Conservation (phyloP, 2,797 vertebrate species). For the Characodon lateralis region DNA sequence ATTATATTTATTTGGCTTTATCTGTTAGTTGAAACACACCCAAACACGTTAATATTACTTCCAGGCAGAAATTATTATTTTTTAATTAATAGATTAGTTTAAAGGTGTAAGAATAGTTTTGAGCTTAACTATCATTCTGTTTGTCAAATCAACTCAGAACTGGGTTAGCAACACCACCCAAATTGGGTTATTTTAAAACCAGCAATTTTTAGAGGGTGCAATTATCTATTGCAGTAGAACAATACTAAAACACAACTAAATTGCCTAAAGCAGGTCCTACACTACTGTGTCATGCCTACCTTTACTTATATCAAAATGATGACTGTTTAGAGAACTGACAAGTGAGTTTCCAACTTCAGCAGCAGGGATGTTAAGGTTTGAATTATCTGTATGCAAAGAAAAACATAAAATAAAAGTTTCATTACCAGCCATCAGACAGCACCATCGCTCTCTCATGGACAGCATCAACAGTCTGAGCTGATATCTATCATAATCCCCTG, state of each 20-base stretch:
- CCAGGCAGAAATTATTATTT: background rate
- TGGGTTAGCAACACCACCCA: background rate
- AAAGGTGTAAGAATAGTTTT: background rate
- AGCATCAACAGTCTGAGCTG: constrained; percentile 51
- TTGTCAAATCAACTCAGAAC: too few species aligned
- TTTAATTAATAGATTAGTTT: too few species aligned
- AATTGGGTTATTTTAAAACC: background rate
- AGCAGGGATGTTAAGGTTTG: constrained; percentile 13
- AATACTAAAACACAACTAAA: constrained; percentile 9
- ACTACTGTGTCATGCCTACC: constrained; percentile 38
- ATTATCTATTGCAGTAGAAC: background rate
- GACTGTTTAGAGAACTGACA: constrained; percentile 41
- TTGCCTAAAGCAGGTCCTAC: background rate
- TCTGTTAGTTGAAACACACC: background rate
- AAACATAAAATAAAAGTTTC: constrained; percentile 12
- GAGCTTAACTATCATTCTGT: background rate
- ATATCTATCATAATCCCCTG: constrained; percentile 65
- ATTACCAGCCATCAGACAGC: constrained; percentile 44
- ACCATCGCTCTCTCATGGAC: constrained; percentile 43
- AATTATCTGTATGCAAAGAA: constrained; percentile 43
- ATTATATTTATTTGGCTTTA: background rate
- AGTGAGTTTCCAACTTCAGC: constrained; percentile 43
- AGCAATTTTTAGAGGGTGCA: background rate
- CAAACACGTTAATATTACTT: too few species aligned
- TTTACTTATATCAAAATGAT: constrained; percentile 36